Conservation (phyloP, 2,113 vertebrate species). For the Chrysemys picta region DNA sequence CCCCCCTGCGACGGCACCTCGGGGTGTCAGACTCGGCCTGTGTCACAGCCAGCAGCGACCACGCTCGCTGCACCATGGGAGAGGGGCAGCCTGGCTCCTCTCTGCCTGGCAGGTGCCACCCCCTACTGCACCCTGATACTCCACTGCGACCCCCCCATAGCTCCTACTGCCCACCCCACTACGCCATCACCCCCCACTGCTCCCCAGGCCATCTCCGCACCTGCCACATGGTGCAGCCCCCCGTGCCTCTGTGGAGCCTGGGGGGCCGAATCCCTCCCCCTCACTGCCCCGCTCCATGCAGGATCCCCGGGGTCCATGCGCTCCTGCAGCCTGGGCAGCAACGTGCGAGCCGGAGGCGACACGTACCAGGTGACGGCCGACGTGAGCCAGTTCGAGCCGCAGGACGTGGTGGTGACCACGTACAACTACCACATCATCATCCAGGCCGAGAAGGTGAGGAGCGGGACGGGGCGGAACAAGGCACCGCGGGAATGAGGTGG, state of each 20-base stretch:
- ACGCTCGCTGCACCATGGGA: too few species aligned
- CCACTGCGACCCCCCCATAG: accelerated
- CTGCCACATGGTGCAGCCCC: background rate
- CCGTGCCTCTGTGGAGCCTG: background rate
- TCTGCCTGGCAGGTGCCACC: background rate
- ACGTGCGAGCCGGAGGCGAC: conserved; percentile 75
- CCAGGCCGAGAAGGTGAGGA: conserved; percentile 86
- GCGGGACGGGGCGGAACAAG: accelerated
- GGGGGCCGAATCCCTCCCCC: accelerated
- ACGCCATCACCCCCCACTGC: too few species aligned
- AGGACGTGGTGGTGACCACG: conserved; percentile 86
- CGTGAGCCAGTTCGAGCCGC: conserved; percentile 87
- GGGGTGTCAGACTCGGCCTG: too few species aligned
- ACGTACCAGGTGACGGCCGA: conserved; percentile 83
- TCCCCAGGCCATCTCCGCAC: background rate
- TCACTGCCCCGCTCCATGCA: conserved; percentile 18
- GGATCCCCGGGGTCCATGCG: conserved; percentile 49
- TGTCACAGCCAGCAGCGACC: too few species aligned
- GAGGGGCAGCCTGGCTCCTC: too few species aligned
- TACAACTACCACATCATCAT: conserved; percentile 84
- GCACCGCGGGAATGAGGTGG: background rate
- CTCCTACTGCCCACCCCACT: too few species aligned
- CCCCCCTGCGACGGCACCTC: too few species aligned
- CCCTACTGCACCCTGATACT: too few species aligned
- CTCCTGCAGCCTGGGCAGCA: conserved; percentile 71